Evolutionary conservation across 2,888 invertebrate species (phyloP).

Genomic region (Cantharis flavilabris): DNA sequence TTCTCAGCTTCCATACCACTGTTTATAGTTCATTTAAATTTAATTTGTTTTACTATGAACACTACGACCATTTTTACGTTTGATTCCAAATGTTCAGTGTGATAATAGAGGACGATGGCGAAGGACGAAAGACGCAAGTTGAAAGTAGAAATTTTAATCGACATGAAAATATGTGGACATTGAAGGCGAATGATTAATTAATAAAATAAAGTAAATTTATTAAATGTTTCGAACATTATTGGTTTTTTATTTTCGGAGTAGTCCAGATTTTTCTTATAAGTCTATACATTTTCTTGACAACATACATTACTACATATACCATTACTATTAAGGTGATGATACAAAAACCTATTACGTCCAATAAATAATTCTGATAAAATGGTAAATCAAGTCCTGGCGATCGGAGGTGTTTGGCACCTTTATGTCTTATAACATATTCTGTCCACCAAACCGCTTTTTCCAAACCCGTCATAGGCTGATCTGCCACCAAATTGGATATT

Average conservation of each 20-base stretch:
- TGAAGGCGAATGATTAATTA: too few relatives aligned
- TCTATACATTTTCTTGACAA: background rate
- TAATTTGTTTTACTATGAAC: too few relatives aligned
- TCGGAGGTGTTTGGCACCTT: constrained; percentile 37
- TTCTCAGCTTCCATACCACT: too few relatives aligned
- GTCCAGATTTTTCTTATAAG: background rate
- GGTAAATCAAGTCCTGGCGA: constrained; percentile 29
- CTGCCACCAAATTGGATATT: constrained; percentile 30
- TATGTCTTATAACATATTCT: constrained; percentile 42
- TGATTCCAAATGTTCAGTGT: too few relatives aligned
- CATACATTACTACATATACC: background rate
- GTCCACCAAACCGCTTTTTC: constrained; percentile 43
- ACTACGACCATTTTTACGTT: too few relatives aligned
- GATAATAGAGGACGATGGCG: too few relatives aligned
- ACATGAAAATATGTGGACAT: too few relatives aligned
- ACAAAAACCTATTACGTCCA: constrained; percentile 35
- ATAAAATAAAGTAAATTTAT: too few relatives aligned
- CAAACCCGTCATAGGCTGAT: constrained; percentile 40
- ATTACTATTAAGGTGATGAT: background rate
- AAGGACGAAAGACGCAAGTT: too few relatives aligned
- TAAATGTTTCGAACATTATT: too few relatives aligned
- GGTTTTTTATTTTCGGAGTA: background rate
- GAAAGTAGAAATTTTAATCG: too few relatives aligned
- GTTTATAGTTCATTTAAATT: too few relatives aligned
- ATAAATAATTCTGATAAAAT: constrained; percentile 36